A percentile compares a stretch with the other conserved stretches of the same genome.
phyloP scores from a whole-genome alignment of 2,113 vertebrate species.

The Taurulus bubalis region DNA sequence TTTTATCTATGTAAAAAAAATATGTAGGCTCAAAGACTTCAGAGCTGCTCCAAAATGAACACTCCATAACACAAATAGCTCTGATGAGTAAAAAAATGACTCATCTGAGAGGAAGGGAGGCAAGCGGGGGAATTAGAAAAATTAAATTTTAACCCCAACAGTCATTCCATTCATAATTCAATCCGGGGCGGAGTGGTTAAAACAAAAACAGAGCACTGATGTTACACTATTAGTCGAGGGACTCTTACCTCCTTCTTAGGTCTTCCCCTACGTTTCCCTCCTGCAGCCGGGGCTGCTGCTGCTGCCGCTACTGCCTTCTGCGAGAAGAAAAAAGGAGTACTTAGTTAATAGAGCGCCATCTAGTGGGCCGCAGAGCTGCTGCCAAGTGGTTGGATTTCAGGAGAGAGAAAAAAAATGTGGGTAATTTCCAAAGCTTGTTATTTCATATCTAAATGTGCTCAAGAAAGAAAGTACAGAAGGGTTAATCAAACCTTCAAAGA shows the following conservation, averaged over 20 bases:
- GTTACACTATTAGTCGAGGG: not conserved
- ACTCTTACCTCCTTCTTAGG: constrained; percentile 93
- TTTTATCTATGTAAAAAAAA: not conserved
- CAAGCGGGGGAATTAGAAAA: constrained; percentile 47
- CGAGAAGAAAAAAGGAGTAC: not conserved
- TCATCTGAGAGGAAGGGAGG: constrained; percentile 33
- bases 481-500: not conserved
- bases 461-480: not conserved
- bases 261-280: constrained; percentile 92
- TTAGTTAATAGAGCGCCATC: not conserved
- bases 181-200: constrained; percentile 35
- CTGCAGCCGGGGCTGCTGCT: constrained; percentile 85
- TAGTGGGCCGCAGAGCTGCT: not conserved
- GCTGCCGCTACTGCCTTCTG: constrained; percentile 83
- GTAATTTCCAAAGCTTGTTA: not conserved
- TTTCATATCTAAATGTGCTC: not conserved
- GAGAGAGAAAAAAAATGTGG: too few species aligned
- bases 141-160: constrained; percentile 56
- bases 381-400: not conserved
- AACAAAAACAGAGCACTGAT: constrained; percentile 29
- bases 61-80: constrained; percentile 35
- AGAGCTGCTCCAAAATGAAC: constrained; percentile 11
- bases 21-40: not conserved
- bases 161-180: constrained; percentile 60
- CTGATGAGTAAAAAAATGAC: constrained; percentile 52